Percentiles rank a stretch among this genome's conserved stretches.
These are phyloP conservation scores for Emmelina monodactyla DNA, from an alignment of 2,888 invertebrate genomes.

Conservation along the genomic window DNA sequence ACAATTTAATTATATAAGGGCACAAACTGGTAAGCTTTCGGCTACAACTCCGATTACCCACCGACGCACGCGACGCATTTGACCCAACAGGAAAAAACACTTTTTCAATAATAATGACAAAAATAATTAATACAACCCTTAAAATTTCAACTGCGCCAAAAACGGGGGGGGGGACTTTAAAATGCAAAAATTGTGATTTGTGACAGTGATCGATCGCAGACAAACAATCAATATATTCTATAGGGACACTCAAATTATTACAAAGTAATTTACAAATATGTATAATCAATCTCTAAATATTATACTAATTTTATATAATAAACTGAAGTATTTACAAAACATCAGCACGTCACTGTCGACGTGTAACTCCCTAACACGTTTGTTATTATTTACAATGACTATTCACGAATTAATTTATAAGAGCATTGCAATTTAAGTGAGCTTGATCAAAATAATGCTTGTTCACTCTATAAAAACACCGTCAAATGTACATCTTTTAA, in stretches of 20 bases:
- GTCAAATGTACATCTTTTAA: conserved; percentile 22
- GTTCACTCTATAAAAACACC: conserved; percentile 36
- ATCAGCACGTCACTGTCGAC: conserved; percentile 44
- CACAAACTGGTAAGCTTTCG: conserved; percentile 18
- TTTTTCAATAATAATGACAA: conserved; percentile 38
- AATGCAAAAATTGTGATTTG: conserved; percentile 60
- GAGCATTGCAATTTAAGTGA: conserved; percentile 58
- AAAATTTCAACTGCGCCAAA: conserved; percentile 41
- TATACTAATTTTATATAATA: conserved; percentile 49
- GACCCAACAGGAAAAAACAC: conserved; percentile 32
- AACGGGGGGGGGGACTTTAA: conserved; percentile 35
- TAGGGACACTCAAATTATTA: conserved; percentile 56
- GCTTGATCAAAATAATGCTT: conserved; percentile 57
- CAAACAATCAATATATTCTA: conserved; percentile 48
- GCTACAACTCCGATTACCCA: conserved; percentile 30
- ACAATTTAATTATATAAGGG: too few relatives aligned
- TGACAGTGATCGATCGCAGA: conserved; percentile 55
- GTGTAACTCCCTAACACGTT: conserved; percentile 45
- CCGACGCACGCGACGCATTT: conserved; percentile 40
- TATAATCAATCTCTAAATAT: conserved; percentile 51
- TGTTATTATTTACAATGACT: conserved; percentile 64
- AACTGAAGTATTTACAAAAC: conserved; percentile 60
- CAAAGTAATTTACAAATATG: conserved; percentile 57
- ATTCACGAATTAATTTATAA: conserved; percentile 49
- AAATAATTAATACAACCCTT: conserved; percentile 42